A percentile compares a stretch with the other conserved stretches of the same genome.
phyloP scores from a whole-genome alignment of 1,140 invertebrate species.

The Bathynomus jamesi region DNA sequence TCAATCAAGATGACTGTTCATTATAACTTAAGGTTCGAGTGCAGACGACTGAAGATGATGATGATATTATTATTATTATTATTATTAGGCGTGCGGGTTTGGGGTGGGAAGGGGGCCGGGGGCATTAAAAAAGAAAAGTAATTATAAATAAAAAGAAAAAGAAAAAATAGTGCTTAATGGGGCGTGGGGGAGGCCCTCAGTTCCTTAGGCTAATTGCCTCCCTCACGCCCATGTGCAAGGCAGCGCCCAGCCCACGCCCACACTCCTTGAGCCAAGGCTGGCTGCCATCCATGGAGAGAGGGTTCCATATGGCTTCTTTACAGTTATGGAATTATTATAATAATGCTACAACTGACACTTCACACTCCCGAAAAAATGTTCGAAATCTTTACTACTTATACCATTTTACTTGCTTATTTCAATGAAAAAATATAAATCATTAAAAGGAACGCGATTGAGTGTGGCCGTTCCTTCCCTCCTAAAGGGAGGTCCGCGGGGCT shows the following conservation, averaged over 20 bases:
- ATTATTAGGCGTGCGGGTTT: not conserved
- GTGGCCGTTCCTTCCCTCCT: constrained; percentile 31
- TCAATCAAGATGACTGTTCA: too few relatives aligned
- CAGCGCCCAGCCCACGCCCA: not conserved
- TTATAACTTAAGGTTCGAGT: too few relatives aligned
- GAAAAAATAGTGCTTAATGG: constrained; percentile 18
- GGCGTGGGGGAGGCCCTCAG: constrained; percentile 16
- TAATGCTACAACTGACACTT: constrained; percentile 39
- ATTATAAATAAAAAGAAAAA: too few relatives aligned
- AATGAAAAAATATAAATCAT: constrained; percentile 36
- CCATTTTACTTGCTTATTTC: constrained; percentile 11
- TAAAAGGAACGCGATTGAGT: constrained; percentile 35
- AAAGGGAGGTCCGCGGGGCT: constrained; percentile 25
- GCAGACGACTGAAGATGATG: constrained; percentile 7
- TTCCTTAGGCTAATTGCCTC: not conserved
- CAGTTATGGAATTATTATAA: constrained; percentile 38
- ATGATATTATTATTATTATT: too few relatives aligned
- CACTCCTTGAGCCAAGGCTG: constrained; percentile 18
- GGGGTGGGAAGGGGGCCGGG: constrained; percentile 14
- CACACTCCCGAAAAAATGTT: constrained; percentile 36
- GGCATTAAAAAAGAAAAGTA: too few relatives aligned
- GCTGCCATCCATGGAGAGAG: constrained; percentile 33
- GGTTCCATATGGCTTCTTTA: constrained; percentile 38
- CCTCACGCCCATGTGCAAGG: not conserved
- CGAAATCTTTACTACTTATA: constrained; percentile 37